Conservation (phyloP, 1,140 invertebrate genomes). For the Drosophila sp. region DNA sequence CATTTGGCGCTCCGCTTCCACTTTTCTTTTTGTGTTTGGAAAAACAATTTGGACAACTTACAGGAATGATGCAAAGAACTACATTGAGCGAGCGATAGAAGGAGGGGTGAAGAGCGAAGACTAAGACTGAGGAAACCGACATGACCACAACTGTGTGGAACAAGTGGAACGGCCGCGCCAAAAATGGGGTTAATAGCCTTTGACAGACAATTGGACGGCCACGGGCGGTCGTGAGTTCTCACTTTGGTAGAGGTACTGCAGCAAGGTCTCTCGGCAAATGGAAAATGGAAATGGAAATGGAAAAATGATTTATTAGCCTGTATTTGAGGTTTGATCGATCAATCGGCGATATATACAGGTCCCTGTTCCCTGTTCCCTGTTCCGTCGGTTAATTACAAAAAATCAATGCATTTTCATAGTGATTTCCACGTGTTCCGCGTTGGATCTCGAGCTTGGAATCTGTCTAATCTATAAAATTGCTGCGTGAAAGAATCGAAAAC, state of each 20-base stretch:
- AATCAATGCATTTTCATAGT: too few species aligned
- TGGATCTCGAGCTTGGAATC: too few species aligned
- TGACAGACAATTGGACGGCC: constrained; percentile 61
- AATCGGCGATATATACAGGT: constrained; percentile 68
- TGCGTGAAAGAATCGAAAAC: constrained; percentile 24
- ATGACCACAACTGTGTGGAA: constrained; percentile 45
- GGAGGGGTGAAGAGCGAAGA: not conserved
- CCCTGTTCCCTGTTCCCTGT: constrained; percentile 31
- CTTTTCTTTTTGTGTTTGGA: constrained; percentile 37
- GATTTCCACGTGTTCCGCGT: too few species aligned
- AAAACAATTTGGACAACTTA: constrained; percentile 52
- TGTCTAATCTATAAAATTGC: not conserved
- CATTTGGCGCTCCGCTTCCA: constrained; percentile 35
- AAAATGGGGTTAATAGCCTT: constrained; percentile 79
- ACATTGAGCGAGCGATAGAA: not conserved
- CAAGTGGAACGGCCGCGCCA: constrained; percentile 66
- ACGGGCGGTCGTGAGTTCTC: constrained; percentile 80
- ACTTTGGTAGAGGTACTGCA: constrained; percentile 46
- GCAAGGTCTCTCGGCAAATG: not conserved
- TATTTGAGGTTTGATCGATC: constrained; percentile 73
- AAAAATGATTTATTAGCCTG: constrained; percentile 77
- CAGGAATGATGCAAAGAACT: not conserved
- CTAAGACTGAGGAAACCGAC: not conserved
- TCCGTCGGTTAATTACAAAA: constrained; percentile 43
- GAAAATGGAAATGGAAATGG: constrained; percentile 14